Conservation (phyloP, 2,113 vertebrate genomes). For the Sporophila hypoxantha region DNA sequence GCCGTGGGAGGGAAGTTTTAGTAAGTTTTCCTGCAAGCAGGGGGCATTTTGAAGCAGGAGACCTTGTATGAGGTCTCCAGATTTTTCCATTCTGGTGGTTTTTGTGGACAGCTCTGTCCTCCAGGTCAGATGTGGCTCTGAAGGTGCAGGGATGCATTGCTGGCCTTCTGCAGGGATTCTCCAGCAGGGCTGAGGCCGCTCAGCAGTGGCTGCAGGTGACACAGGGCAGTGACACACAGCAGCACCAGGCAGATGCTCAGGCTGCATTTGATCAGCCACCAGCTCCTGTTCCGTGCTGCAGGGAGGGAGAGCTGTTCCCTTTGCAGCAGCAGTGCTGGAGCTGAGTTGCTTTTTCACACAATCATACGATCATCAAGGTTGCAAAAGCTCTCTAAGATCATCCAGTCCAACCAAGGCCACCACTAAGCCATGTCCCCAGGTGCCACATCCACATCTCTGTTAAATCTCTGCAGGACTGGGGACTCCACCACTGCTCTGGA, state of each 20-base stretch:
- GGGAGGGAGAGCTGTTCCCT: neutral
- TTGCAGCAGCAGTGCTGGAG: neutral
- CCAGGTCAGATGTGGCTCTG: neutral
- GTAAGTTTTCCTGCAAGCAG: neutral
- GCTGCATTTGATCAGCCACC: neutral
- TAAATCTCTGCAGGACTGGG: neutral
- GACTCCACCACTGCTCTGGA: neutral
- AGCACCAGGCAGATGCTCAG: neutral
- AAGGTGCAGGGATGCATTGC: fast-evolving
- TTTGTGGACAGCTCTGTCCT: neutral
- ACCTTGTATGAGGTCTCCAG: neutral
- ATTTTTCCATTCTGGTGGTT: neutral
- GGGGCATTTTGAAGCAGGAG: neutral
- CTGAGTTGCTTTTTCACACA: neutral
- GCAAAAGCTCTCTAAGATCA: neutral
- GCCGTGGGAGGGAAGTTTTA: neutral
- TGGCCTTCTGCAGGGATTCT: neutral
- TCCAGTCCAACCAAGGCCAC: neutral
- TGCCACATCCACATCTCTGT: neutral
- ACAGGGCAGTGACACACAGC: neutral
- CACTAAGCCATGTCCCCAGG: neutral
- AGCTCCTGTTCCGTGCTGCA: fast-evolving
- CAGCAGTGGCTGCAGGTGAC: neutral
- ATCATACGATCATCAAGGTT: neutral
- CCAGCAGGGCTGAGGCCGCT: neutral